Evolutionary conservation across 1,140 invertebrate species (phyloP), one percentile per base, ranked within the genome.

Genomic region (Drosophila nikananu): DNA sequence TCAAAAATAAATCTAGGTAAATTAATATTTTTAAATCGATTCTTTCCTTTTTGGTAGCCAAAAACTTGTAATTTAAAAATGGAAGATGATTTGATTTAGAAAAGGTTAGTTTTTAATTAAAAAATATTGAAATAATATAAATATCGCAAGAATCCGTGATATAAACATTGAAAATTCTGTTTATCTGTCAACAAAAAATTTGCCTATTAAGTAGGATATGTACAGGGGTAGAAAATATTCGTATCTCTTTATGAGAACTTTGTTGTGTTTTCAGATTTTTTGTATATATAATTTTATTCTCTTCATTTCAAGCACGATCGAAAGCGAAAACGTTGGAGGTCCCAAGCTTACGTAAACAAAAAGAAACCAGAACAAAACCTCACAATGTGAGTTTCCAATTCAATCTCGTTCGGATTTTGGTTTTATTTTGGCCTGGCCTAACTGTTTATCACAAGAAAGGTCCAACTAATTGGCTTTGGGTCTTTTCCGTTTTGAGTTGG

Each of bases 321-420:
- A 90, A 90, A 90, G 86, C 86, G 79, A 90, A 90, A 90, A 66
- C 86, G 80, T 77, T 83, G 83, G 83, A 80, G 80, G 80, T 90
- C 86, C 86, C 55, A 6, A 58, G 27, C 19, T 37, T 58, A 61
- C 74, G 67, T 72, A 80, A 89, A 64, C 66, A 75, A 82, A 83
- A 49, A 54, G 32, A 61, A 55, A 61, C 21, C 44, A 76, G 49
- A 60, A 78, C 60, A 58, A 51, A 60, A 27, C 30, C 51, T 13
- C 10, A 25, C 17, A 44, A 57, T 30, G 19, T 21, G 65, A 67
- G 55, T 68, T 86, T 70, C 44, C 44, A 68, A 67, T 82, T 71
- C 48, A 65, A 79, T 70, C 54, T 71, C 67, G 44, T 73, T 61
- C 52, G 52, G 25, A 44, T 70, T 59, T 57, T 21, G 44, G 30